Evolutionary conservation across 2,888 invertebrate genomes (phyloP), one percentile per base, ranked within the genome.

Genomic region (Heterodera filipjevi): DNA sequence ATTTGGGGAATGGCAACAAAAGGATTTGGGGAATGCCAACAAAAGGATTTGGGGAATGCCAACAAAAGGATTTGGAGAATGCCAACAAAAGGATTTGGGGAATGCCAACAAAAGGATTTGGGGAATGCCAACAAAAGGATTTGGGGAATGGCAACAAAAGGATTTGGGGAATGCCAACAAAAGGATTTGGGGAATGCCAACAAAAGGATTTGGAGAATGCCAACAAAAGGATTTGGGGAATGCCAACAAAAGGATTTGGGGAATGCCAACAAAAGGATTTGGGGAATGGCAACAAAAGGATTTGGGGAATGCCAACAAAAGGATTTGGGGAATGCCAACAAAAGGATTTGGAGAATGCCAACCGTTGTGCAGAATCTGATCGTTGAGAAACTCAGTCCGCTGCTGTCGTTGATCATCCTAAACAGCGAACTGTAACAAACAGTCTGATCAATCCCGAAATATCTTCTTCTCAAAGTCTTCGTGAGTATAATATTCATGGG

Each of bases 321-420:
- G 39, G 39, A 39, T 2, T 1, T 12, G 2, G 8, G 53, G 0
- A 53, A n/a, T n/a, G n/a, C n/a, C n/a, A n/a, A n/a, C n/a, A n/a
- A 53, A 53, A 22, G 53, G 5, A 39, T 1, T n/a, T n/a, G n/a
- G n/a, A n/a, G n/a, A n/a, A 2, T 39, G 76, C 68, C 35, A 27
- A 75, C 75, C 75, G 81, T 86, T 87, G 75, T 85, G 77, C 16
- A 88, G 82, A 59, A 86, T 84, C 71, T 86, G 86, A 74, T 85
- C 83, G 79, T 85, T 88, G 68, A 87, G 71, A n/a, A 81, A 74
- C 53, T 85, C 81, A 30, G 76, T 59, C 22, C 85, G 81, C 66
- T 84, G 84, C 14, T 86, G 44, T 1, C 76, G 80, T 3, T 77
- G 75, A 14, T 68, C 73, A 39, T 84, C 82, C 59, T 83, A 81